These are phyloP conservation scores for Prunella himalayana DNA, from an alignment of 2,113 vertebrate species.

Conservation along the genomic window DNA sequence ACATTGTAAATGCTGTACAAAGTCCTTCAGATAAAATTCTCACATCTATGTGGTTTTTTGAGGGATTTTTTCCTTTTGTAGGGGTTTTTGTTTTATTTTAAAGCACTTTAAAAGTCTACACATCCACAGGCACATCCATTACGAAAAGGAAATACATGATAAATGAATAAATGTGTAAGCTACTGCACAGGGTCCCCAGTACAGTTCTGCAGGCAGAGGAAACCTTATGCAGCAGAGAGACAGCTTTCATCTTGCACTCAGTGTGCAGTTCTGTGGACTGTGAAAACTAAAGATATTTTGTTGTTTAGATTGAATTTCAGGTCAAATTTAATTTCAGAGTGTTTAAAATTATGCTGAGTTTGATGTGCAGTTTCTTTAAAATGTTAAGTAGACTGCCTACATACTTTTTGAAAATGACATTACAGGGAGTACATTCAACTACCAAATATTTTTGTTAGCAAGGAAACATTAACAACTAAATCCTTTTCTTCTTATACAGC, in stretches of 20 bases:
- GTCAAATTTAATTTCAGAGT: background rate
- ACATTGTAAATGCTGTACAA: constrained; percentile 65
- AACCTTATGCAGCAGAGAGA: background rate
- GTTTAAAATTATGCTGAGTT: background rate
- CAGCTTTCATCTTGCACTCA: background rate
- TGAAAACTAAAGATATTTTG: background rate
- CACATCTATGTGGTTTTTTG: background rate
- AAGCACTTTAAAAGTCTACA: constrained; percentile 47
- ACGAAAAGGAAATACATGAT: background rate
- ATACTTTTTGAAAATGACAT: background rate
- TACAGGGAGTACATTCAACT: background rate
- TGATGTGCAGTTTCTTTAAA: background rate
- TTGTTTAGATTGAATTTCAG: background rate
- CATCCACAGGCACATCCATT: background rate
- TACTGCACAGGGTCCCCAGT: background rate
- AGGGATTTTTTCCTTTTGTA: background rate
- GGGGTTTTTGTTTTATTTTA: constrained; percentile 14
- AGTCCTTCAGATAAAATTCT: constrained; percentile 53
- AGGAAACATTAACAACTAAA: background rate
- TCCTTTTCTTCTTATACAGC: background rate
- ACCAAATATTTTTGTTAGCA: background rate
- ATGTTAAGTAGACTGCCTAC: background rate
- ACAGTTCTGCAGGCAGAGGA: background rate
- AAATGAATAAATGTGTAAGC: background rate
- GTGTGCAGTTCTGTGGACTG: background rate